Evolutionary conservation across 2,888 invertebrate genomes (phyloP).

Genomic region (Lymantria dispar): DNA sequence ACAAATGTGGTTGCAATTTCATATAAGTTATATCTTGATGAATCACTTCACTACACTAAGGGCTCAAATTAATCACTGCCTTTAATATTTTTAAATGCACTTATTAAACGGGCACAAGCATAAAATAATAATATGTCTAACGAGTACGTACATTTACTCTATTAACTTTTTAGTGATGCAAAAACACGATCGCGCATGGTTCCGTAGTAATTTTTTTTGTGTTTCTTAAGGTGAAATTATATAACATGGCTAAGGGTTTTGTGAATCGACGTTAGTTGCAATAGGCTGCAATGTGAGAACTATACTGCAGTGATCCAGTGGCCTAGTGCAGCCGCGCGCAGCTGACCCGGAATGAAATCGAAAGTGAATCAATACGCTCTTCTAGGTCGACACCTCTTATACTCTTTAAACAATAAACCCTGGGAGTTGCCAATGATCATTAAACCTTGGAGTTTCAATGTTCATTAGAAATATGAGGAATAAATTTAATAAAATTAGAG

Average conservation of each 20-base stretch:
- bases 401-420: slow-evolving; percentile 37
- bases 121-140: too few species aligned
- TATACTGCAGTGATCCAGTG: slow-evolving; percentile 69
- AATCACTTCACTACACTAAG: not conserved
- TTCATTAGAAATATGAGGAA: too few species aligned
- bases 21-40: too few species aligned
- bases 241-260: not conserved
- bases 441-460: slow-evolving; percentile 7
- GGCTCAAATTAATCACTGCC: not conserved
- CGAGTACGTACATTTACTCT: too few species aligned
- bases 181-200: too few species aligned
- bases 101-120: not conserved
- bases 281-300: slow-evolving; percentile 60
- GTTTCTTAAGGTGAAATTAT: not conserved
- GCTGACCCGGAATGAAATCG: slow-evolving; percentile 71
- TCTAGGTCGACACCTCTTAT: slow-evolving; percentile 54
- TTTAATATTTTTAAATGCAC: not conserved
- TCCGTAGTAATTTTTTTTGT: not conserved
- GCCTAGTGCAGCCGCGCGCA: slow-evolving; percentile 80
- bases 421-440: slow-evolving; percentile 36
- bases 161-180: too few species aligned
- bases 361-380: slow-evolving; percentile 76
- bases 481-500: too few species aligned
- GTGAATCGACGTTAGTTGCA: slow-evolving; percentile 53
- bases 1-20: too few species aligned